Conservation (phyloP, 1,140 invertebrate genomes). For the Drosophila obscura region DNA sequence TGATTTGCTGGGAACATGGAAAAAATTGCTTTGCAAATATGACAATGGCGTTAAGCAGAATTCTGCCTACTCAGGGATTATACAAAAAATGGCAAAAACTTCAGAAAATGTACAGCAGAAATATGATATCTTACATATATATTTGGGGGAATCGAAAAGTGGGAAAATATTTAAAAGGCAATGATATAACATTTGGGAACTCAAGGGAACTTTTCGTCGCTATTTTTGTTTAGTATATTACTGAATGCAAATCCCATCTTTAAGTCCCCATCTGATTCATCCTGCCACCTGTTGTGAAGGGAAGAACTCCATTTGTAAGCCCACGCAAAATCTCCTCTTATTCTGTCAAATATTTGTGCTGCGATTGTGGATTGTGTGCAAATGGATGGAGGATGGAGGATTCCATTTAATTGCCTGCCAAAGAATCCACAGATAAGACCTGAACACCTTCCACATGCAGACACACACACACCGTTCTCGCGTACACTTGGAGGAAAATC, state of each 20-base stretch:
- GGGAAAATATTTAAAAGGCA: too few relatives aligned
- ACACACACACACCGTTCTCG: background rate
- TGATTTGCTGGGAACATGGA: slow-evolving; percentile 36
- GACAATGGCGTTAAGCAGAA: slow-evolving; percentile 69
- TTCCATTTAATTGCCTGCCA: slow-evolving; percentile 41
- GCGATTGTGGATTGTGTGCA: slow-evolving; percentile 23
- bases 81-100: slow-evolving; percentile 27
- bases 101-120: slow-evolving; percentile 14
- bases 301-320: background rate
- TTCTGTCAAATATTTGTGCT: slow-evolving; percentile 32
- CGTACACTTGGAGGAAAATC: slow-evolving; percentile 9
- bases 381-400: slow-evolving; percentile 8
- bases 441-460: slow-evolving; percentile 5
- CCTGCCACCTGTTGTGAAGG: slow-evolving; percentile 7
- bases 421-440: slow-evolving; percentile 32
- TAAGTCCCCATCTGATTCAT: too few relatives aligned
- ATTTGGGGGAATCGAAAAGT: too few relatives aligned
- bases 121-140: slow-evolving; percentile 8
- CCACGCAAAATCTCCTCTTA: background rate
- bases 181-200: too few relatives aligned
- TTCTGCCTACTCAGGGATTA: slow-evolving; percentile 54
- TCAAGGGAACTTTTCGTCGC: too few relatives aligned
- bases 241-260: too few relatives aligned
- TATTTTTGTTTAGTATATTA: too few relatives aligned
- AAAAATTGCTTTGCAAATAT: slow-evolving; percentile 34